Percentiles rank a stretch among this genome's conserved stretches.
phyloP scores from a whole-genome alignment of 2,888 invertebrate genomes.

The Chaetogeoica ovagalla region DNA sequence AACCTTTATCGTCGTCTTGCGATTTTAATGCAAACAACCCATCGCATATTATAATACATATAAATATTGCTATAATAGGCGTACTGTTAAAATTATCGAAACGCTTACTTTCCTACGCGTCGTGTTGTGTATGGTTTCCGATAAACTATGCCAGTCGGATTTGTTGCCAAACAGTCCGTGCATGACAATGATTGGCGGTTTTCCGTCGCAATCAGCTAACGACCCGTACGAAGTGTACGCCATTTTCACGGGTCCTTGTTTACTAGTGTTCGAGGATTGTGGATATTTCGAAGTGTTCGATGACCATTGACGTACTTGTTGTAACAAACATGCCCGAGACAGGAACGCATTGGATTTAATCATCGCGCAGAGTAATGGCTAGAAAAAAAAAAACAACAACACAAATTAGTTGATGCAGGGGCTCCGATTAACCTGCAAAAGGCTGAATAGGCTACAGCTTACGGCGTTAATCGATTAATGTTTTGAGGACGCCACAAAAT shows the following conservation, averaged over 20 bases:
- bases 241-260: constrained; percentile 67
- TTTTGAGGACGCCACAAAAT: no score
- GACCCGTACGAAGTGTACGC: constrained; percentile 53
- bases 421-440: no score
- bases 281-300: not conserved
- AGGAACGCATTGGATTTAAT: not conserved
- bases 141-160: constrained; percentile 81
- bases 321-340: not conserved
- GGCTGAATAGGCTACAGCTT: no score
- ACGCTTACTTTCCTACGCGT: constrained; percentile 61
- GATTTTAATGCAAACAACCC: no score
- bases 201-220: constrained; percentile 51
- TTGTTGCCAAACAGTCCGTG: constrained; percentile 72
- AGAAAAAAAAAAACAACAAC: no score
- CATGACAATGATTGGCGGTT: constrained; percentile 56
- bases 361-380: not conserved
- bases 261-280: constrained; percentile 57
- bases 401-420: no score
- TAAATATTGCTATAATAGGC: no score
- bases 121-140: constrained; percentile 70
- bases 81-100: not conserved
- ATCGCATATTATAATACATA: no score
- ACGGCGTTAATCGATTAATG: no score
- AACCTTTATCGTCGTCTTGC: no score
- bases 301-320: not conserved